Conservation (phyloP, 2,113 vertebrate genomes). For the Aspiorhynchus laticeps region DNA sequence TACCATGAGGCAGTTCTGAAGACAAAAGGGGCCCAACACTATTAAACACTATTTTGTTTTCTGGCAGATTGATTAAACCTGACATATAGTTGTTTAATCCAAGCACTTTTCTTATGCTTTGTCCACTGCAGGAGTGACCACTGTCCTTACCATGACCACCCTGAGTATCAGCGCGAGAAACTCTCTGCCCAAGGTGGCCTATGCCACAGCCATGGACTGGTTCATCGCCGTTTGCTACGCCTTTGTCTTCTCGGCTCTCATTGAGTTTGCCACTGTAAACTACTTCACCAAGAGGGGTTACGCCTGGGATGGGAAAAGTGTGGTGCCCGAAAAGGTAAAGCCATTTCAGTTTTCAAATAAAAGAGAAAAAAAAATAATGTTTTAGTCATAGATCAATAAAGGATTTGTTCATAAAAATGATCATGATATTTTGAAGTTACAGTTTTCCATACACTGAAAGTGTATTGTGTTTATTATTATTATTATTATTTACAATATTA, state of each 20-base stretch:
- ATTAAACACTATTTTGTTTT: not conserved
- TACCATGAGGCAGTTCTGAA: not conserved
- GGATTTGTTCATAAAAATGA: not conserved
- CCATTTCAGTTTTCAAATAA: not conserved
- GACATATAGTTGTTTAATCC: not conserved
- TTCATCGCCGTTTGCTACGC: constrained; percentile 92
- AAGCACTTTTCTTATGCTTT: not conserved
- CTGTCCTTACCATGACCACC: constrained; percentile 98
- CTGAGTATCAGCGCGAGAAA: constrained; percentile 98
- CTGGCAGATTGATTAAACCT: not conserved
- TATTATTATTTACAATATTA: too few species aligned
- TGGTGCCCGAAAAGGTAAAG: constrained; percentile 96
- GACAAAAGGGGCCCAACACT: too few species aligned
- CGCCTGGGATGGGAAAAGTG: constrained; percentile 98
- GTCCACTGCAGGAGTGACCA: constrained; percentile 87
- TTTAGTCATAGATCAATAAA: not conserved
- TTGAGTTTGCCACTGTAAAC: constrained; percentile 98
- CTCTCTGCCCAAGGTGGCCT: constrained; percentile 97
- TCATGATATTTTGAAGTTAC: too few species aligned
- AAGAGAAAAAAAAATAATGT: too few species aligned
- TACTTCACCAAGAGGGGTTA: constrained; percentile 99
- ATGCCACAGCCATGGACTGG: constrained; percentile 80
- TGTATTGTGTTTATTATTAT: too few species aligned
- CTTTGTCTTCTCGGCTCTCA: constrained; percentile 97
- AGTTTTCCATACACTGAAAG: too few species aligned